Base-by-base conservation (phyloP, 23 tunicate species). In the Phallusia fumigata region DNA sequence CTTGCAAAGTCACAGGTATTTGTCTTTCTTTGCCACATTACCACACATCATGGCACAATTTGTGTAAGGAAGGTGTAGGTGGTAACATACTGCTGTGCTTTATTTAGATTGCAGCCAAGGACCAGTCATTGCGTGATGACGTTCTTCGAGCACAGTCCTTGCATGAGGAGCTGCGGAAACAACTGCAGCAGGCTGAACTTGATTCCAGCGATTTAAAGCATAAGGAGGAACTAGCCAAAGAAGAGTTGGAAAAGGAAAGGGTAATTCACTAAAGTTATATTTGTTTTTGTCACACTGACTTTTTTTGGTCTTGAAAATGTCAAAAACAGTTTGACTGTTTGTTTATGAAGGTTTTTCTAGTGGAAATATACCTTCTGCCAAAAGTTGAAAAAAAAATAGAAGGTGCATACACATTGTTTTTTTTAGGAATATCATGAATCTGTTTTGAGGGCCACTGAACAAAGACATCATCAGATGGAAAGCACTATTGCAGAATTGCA, bases 181-280 rank as follows among this genome's bases (percentile, higher is more conserved):
- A 83, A 64, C 96, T 91, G 19, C 91, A 91, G 36, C 89, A 91
- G 79, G 78, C 96, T 0, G 89, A 86, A 73, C 79, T 91, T 74
- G 90, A 86, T 72, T 65, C 84, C 2, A 74, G 73, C n/a, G 86
- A 91, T 83, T 78, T 80, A 24, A 75, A 83, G 35, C 44, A 86
- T 28, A 91, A 91, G 52, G 79, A 87, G 73, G 83, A 81, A 35
- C 50, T 91, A 78, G 96, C 96, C 0, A 53, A 84, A 28, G 96
- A 91, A 52, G 90, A 91, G 50, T 64, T 91, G 36, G 82, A 86
- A 40, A 91, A 91, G 75, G 96, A 91, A 83, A 86, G 84, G 81
- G 96, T 91, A 15, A 53, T 81, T 22, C 10, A 1, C 28, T 6
- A 40, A 40, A 5, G 5, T 40, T 10, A 40, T 3, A n/a, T n/a